Percentiles rank a stretch among this genome's conserved stretches.
These are phyloP conservation scores for Silvanus unidentatus DNA, from an alignment of 2,888 invertebrate species.

Conservation along the genomic window DNA sequence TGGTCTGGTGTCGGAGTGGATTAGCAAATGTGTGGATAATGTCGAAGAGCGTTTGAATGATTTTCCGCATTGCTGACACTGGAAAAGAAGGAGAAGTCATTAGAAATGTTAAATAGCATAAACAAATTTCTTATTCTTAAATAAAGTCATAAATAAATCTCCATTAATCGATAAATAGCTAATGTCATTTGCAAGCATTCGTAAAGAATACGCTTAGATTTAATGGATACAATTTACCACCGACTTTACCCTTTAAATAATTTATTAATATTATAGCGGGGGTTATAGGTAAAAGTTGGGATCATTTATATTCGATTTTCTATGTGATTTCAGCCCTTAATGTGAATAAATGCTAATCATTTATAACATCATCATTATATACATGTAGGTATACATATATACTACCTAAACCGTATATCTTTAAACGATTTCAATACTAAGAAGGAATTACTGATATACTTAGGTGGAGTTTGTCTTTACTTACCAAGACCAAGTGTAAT, in stretches of 20 bases:
- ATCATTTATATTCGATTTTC: slow-evolving; percentile 12
- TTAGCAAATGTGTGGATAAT: slow-evolving; percentile 92
- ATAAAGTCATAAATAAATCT: not conserved
- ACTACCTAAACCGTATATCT: too few relatives aligned
- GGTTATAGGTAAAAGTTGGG: slow-evolving; percentile 10
- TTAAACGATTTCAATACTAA: too few relatives aligned
- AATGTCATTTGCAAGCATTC: slow-evolving; percentile 14
- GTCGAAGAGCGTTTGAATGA: slow-evolving; percentile 95
- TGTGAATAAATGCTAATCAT: slow-evolving; percentile 10
- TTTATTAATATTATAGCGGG: slow-evolving; percentile 30
- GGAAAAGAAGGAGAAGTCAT: slow-evolving; percentile 16
- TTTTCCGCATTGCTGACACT: slow-evolving; percentile 94
- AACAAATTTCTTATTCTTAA: not conserved
- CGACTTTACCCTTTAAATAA: slow-evolving; percentile 29
- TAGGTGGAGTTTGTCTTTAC: too few relatives aligned
- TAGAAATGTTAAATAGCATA: slow-evolving; percentile 1
- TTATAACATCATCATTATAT: slow-evolving; percentile 16
- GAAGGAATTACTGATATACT: too few relatives aligned
- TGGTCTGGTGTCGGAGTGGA: slow-evolving; percentile 94
- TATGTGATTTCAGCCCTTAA: slow-evolving; percentile 10
- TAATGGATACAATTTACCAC: slow-evolving; percentile 33
- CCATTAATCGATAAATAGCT: slow-evolving; percentile 19
- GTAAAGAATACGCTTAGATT: slow-evolving; percentile 30
- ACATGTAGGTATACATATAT: slow-evolving; percentile 14
- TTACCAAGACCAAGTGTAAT: too few relatives aligned